phyloP scores from a whole-genome alignment of 1,140 invertebrate species.

The Papilio polyxenes region DNA sequence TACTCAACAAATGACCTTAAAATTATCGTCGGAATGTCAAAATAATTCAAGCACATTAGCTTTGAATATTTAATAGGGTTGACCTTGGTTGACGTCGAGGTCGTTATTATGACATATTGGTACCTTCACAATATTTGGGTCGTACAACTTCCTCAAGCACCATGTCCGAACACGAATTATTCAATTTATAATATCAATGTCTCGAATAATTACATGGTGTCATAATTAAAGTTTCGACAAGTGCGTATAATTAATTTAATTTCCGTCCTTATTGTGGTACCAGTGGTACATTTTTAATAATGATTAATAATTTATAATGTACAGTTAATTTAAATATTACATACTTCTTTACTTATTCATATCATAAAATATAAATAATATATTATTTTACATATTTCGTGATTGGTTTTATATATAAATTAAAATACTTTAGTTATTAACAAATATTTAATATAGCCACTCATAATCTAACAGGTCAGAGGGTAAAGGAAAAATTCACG shows the following conservation, averaged over 20 bases:
- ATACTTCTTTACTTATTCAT: no score
- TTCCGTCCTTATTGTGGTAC: background rate
- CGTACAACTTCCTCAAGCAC: slow-evolving; percentile 15
- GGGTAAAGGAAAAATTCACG: no score
- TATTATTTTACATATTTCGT: no score
- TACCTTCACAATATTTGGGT: slow-evolving; percentile 28
- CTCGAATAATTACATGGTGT: slow-evolving; percentile 15
- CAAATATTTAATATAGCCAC: no score
- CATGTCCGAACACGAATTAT: slow-evolving; percentile 1
- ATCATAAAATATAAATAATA: no score
- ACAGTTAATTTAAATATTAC: background rate
- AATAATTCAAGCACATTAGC: slow-evolving; percentile 6
- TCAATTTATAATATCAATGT: slow-evolving; percentile 24
- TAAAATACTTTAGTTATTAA: no score
- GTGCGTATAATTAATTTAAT: slow-evolving; percentile 20
- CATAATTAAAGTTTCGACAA: slow-evolving; percentile 20
- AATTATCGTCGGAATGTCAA: slow-evolving; percentile 13
- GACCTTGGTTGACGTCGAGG: slow-evolving; percentile 31
- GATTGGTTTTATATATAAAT: no score
- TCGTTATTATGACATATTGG: slow-evolving; percentile 14
- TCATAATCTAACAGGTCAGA: no score
- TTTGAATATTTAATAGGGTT: slow-evolving; percentile 6
- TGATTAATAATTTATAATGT: background rate
- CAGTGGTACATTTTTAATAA: background rate
- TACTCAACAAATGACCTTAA: background rate